Conservation (phyloP, 2,888 invertebrate species). For the Microchrysa polita region DNA sequence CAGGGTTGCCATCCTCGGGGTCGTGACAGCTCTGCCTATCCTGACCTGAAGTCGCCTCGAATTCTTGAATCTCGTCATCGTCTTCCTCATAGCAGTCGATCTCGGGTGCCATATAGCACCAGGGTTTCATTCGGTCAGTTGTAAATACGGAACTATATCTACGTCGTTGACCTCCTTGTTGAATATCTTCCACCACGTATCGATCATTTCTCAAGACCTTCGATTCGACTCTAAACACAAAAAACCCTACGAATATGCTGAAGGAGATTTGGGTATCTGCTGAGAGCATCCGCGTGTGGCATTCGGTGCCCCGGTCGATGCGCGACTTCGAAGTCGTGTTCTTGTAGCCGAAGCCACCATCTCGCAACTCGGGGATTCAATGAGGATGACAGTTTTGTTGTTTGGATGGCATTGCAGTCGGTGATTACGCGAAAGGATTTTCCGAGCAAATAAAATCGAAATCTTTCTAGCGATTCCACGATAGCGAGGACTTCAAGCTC, state of each 20-base stretch:
- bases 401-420: not conserved
- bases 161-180: no score
- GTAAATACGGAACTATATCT: slow-evolving; percentile 47
- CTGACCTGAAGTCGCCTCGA: not conserved
- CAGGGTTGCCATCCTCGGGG: no score
- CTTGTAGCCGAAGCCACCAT: slow-evolving; percentile 31
- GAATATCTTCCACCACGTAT: slow-evolving; percentile 51
- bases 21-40: slow-evolving; percentile 26
- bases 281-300: not conserved
- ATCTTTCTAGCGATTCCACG: not conserved
- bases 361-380: slow-evolving; percentile 54
- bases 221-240: no score
- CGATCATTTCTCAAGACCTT: slow-evolving; percentile 51
- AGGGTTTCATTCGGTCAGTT: slow-evolving; percentile 51
- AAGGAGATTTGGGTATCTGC: not conserved
- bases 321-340: slow-evolving; percentile 50
- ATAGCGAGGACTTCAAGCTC: slow-evolving; percentile 4
- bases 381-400: slow-evolving; percentile 51
- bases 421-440: not conserved
- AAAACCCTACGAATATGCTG: no score
- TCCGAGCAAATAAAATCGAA: not conserved
- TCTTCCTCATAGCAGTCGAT: slow-evolving; percentile 3
- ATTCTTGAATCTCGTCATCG: not conserved
- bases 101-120: slow-evolving; percentile 45
- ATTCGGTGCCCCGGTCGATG: not conserved